Base-by-base conservation (phyloP, 2,113 vertebrate species). In the Nanorana parkeri region DNA sequence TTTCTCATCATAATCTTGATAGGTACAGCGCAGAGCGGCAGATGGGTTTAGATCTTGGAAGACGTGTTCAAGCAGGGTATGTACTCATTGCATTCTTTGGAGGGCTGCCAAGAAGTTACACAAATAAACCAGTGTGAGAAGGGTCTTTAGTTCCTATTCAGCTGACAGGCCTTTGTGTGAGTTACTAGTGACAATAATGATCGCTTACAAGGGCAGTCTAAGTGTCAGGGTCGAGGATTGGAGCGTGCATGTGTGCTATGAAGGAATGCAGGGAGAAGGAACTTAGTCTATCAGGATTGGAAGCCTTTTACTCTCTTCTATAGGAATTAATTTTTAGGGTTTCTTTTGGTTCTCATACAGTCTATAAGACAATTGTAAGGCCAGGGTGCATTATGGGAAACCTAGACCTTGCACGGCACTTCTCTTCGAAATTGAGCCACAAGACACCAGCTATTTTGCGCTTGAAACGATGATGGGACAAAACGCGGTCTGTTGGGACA, bases 401-500 rank as follows among this genome's bases (percentile, higher is more conserved):
- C 4, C 8, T 26, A 23, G 47, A 68, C 20, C 51, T 65, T 55
- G 63, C 52, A 32, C 17, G 68, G 63, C 47, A 5, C 16, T 56
- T 67, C 63, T n/a, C 58, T 82, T 68, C 73, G 52, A 67, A 66
- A 29, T 58, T 60, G 6, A 32, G 60, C 20, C 61, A 41, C 28
- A 74, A 65, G 26, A 26, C 28, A 17, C 29, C 75, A 11, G 32
- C 51, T 32, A 68, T 76, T 82, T 47, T 51, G 3, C 47, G 20
- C 4, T 28, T 58, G 29, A 58, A 56, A 41, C 28, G 51, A 58
- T 41, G 56, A 29, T 17, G 20, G 15, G 60, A 82, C 80, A 75
- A 82, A 81, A 75, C 61, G 10, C 13, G 21, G 20, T 47, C 28
- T 82, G 72, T 81, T 81, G 21, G 63, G 71, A 51, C 52, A 66